Evolutionary conservation across 2,113 vertebrate genomes (phyloP).

Genomic region (Australoheros scitulus): DNA sequence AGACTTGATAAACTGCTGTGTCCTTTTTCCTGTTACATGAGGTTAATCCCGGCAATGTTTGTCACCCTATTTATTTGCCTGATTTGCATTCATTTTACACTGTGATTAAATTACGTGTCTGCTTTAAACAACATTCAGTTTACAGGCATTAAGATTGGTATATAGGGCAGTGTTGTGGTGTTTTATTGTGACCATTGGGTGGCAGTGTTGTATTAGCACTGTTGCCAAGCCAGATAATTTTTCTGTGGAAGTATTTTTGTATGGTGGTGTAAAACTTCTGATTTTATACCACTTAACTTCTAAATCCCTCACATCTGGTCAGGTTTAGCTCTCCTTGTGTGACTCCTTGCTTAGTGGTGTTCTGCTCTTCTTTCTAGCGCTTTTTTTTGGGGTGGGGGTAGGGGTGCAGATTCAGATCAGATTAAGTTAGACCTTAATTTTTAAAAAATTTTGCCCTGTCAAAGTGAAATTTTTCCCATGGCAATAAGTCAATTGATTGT

Average conservation of each 20-base stretch:
- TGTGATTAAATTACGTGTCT: constrained; percentile 14
- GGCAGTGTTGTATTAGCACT: constrained; percentile 58
- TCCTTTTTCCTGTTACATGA: constrained; percentile 5
- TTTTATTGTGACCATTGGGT: constrained; percentile 28
- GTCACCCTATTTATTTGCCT: background rate
- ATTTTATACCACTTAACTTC: background rate
- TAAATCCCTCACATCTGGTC: background rate
- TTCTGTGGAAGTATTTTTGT: background rate
- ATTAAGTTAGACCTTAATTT: background rate
- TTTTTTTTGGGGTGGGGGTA: background rate
- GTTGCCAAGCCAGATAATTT: background rate
- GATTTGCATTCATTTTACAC: constrained; percentile 43
- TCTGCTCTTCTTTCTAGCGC: background rate
- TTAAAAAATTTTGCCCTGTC: no score
- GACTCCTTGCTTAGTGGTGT: background rate
- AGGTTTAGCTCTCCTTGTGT: background rate
- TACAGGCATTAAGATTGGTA: background rate
- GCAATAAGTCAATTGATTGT: background rate
- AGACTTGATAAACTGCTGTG: background rate
- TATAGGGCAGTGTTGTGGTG: background rate
- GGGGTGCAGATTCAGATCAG: background rate
- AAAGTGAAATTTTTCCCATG: background rate
- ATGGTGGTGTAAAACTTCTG: background rate
- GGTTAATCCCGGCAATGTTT: constrained; percentile 6
- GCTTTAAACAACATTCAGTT: background rate